Evolutionary conservation across 1,140 invertebrate species (phyloP).

Genomic region (Thalassaphorura encarpata): DNA sequence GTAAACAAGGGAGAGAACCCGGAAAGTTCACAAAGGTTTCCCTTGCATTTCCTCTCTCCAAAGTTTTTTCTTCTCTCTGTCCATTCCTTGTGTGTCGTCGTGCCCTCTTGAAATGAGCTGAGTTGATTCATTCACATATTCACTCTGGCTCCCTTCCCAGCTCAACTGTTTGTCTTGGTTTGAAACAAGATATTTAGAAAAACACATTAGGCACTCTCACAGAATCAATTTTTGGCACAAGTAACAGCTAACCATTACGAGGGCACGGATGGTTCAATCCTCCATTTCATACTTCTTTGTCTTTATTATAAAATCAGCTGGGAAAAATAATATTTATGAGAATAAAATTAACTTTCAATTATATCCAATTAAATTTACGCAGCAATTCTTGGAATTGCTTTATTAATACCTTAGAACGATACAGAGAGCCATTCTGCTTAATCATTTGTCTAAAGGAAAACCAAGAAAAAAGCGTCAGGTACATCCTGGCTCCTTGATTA

Average conservation of each 20-base stretch:
- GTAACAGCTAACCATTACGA: no score
- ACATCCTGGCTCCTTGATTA: no score
- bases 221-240: conserved; percentile 20
- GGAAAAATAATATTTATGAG: neutral
- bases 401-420: no score
- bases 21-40: neutral
- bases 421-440: no score
- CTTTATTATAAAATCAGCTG: neutral
- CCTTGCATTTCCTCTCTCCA: neutral
- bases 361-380: neutral
- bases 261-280: neutral
- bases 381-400: neutral
- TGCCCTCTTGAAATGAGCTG: neutral
- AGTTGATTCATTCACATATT: neutral
- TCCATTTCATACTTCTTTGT: neutral
- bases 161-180: neutral
- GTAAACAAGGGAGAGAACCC: no score
- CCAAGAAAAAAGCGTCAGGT: no score
- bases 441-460: no score
- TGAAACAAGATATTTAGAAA: neutral
- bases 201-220: conserved; percentile 10
- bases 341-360: conserved; percentile 3
- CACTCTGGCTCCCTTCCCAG: neutral
- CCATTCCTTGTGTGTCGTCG: neutral
- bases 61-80: neutral